Evolutionary conservation across 2,113 vertebrate species (phyloP).

Genomic region (Alces alces): DNA sequence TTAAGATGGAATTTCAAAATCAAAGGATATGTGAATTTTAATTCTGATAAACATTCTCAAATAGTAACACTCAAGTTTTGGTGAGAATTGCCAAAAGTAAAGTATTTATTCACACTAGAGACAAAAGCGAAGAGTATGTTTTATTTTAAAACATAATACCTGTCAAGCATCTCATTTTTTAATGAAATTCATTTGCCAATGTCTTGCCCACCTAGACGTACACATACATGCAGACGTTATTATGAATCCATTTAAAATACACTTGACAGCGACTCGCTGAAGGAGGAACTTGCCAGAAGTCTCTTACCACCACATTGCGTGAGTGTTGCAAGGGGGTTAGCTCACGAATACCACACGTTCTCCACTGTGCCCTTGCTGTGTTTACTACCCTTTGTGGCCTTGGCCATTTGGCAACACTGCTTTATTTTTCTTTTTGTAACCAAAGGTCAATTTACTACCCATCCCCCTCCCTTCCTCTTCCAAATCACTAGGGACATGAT

Average conservation of each 20-base stretch:
- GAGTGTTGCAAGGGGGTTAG: not conserved
- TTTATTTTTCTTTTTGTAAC: slow-evolving; percentile 34
- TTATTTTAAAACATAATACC: slow-evolving; percentile 22
- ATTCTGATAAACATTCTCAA: not conserved
- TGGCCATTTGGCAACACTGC: not conserved
- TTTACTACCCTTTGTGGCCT: not conserved
- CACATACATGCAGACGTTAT: not conserved
- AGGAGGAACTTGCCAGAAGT: slow-evolving; percentile 18
- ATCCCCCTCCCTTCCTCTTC: not conserved
- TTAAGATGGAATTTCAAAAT: not conserved
- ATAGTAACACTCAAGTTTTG: not conserved
- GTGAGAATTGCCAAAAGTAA: not conserved
- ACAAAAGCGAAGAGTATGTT: not conserved
- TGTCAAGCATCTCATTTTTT: not conserved
- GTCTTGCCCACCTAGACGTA: not conserved
- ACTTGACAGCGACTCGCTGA: not conserved
- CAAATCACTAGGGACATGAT: not conserved
- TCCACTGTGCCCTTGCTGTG: not conserved
- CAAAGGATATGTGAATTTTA: not conserved
- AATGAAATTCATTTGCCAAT: not conserved
- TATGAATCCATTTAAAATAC: not conserved
- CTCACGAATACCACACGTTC: not conserved
- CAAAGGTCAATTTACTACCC: not conserved
- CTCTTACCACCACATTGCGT: not conserved
- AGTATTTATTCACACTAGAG: not conserved